Evolutionary conservation across 1,140 invertebrate species (phyloP).

Genomic region (Matsumurasca onukii): DNA sequence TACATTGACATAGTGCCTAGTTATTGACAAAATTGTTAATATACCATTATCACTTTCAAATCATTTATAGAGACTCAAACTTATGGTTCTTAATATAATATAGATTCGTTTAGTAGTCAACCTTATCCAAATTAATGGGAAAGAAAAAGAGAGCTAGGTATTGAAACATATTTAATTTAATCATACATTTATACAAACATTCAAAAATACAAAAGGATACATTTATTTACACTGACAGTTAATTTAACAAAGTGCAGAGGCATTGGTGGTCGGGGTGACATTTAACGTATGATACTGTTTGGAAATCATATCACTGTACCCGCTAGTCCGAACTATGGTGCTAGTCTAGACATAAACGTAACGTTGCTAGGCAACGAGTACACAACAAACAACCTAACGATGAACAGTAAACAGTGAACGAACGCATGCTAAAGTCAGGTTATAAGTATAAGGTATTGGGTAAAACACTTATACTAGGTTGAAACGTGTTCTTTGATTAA

Average conservation of each 20-base stretch:
- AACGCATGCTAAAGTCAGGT: too few relatives aligned
- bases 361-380: not conserved
- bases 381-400: not conserved
- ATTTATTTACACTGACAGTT: conserved; percentile 9
- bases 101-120: too few relatives aligned
- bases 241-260: conserved; percentile 9
- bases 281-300: conserved; percentile 5
- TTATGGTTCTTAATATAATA: too few relatives aligned
- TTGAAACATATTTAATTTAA: conserved; percentile 7
- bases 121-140: too few relatives aligned
- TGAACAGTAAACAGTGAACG: not conserved
- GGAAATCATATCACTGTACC: conserved; percentile 17
- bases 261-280: not conserved
- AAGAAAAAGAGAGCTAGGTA: too few relatives aligned
- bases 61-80: too few relatives aligned
- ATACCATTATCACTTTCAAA: too few relatives aligned
- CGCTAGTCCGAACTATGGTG: conserved; percentile 17
- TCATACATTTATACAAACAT: conserved; percentile 25
- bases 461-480: too few relatives aligned
- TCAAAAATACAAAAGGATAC: conserved; percentile 26
- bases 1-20: too few relatives aligned
- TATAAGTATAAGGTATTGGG: too few relatives aligned
- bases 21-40: too few relatives aligned
- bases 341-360: conserved; percentile 4
- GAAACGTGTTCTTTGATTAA: too few relatives aligned